phyloP scores from a whole-genome alignment of 2,113 vertebrate species.

The Colistium nudipinnis region DNA sequence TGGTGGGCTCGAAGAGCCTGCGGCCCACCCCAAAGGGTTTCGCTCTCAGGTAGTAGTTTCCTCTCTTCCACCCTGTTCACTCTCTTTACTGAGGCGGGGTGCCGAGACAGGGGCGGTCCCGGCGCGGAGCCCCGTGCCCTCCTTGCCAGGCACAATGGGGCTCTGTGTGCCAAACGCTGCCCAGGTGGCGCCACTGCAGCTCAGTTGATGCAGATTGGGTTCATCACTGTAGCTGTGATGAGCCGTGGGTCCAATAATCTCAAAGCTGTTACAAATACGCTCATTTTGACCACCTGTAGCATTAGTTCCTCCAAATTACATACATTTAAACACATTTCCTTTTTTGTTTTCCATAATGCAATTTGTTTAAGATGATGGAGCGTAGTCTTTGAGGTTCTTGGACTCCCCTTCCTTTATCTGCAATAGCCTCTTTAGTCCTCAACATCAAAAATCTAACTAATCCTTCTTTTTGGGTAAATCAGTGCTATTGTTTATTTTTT shows the following conservation, averaged over 20 bases:
- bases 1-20: conserved; percentile 79
- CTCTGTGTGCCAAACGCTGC: conserved; percentile 73
- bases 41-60: conserved; percentile 92
- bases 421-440: conserved; percentile 65
- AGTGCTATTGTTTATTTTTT: conserved; percentile 60
- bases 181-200: conserved; percentile 78
- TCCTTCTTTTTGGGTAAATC: conserved; percentile 84
- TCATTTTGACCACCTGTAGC: neutral
- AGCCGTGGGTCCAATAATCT: conserved; percentile 71
- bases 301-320: conserved; percentile 23
- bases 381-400: conserved; percentile 62
- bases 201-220: conserved; percentile 82
- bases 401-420: conserved; percentile 59
- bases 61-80: conserved; percentile 91
- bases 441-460: conserved; percentile 69
- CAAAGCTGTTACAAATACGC: conserved; percentile 28
- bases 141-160: conserved; percentile 67
- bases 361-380: neutral
- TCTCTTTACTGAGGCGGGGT: conserved; percentile 89
- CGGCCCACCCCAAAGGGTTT: conserved; percentile 82
- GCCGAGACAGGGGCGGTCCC: conserved; percentile 83
- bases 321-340: neutral
- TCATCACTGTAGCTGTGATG: conserved; percentile 67
- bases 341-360: neutral
- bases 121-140: conserved; percentile 90